phyloP scores from a whole-genome alignment of 37 sponge, comb jelly and placozoan species.

The Ephydatia muelleri region DNA sequence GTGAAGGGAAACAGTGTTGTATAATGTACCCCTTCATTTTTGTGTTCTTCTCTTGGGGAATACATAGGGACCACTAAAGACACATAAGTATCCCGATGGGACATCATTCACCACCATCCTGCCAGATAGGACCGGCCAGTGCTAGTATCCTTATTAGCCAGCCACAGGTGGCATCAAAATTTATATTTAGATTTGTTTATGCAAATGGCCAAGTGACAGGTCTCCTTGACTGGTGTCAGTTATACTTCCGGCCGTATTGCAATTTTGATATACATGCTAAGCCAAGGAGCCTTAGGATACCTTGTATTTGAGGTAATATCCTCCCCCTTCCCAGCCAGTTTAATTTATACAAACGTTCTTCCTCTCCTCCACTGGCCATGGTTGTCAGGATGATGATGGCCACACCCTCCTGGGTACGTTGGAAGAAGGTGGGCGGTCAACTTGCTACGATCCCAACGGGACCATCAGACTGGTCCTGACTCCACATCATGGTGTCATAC shows the following conservation, averaged over 20 bases:
- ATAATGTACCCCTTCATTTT: neutral
- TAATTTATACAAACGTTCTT: neutral
- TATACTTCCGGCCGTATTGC: conserved; percentile 57
- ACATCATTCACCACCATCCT: conserved; percentile 9
- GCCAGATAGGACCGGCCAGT: conserved; percentile 48
- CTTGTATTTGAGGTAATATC: conserved; percentile 22
- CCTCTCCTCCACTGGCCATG: conserved; percentile 1
- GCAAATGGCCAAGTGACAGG: neutral
- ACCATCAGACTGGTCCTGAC: conserved; percentile 1
- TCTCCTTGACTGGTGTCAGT: conserved; percentile 14
- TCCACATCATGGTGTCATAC: neutral
- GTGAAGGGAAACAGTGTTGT: conserved; percentile 1
- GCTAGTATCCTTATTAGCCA: conserved; percentile 29
- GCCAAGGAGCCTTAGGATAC: conserved; percentile 34
- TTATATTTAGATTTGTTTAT: neutral
- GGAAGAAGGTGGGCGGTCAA: conserved; percentile 54
- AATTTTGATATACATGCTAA: conserved; percentile 19
- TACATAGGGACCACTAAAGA: conserved; percentile 10
- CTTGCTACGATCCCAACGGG: conserved; percentile 27
- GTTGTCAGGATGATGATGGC: neutral
- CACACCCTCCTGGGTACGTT: conserved; percentile 27
- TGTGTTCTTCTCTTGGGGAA: neutral
- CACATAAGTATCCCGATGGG: neutral
- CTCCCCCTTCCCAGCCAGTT: neutral
- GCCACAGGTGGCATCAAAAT: neutral